Base-by-base conservation (phyloP, 2,888 invertebrate genomes). In the Palloptera scutellata region DNA sequence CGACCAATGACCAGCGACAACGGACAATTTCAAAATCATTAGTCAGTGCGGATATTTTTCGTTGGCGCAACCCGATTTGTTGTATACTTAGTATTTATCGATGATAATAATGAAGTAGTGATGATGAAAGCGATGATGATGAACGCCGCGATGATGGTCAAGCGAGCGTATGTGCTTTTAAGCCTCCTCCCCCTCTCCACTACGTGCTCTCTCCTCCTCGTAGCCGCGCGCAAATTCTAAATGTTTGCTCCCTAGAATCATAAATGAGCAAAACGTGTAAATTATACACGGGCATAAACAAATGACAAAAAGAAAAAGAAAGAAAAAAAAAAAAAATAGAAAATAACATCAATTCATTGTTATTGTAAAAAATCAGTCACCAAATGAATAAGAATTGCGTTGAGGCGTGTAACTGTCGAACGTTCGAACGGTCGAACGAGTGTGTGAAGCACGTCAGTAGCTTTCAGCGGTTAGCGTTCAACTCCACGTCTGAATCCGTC, bases 211-310 rank as follows among this genome's bases (percentile, higher is more conserved):
- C 30, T 30, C 6, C 30, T 30, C 30, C 30, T 30, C 6, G 2
- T 53, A 42, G 13, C 6, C 74, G 68, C 72, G 75, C 72, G 79
- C 76, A 41, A 19, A 30, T 19, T 63, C 54, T n/a, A 48, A 51
- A 43, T 52, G 64, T 48, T 63, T 43, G 68, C 69, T 69, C 51
- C 75, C 79, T 74, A 75, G 79, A 79, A 79, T 79, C 74, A 75
- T 74, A 78, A 79, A 79, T 79, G 79, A 80, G 79, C 79, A 75
- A 77, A 79, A 78, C 78, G 78, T 78, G 80, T 78, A 79, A 80
- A 78, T 79, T 78, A 78, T 78, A 76, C 75, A 73, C 76, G 77
- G 77, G 74, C 72, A 79, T 63, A 74, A 78, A 76, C 73, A 75
- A 79, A 75, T 76, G 76, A 53, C n/a, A 41, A 42, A 13, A 70